A percentile compares a stretch with the other conserved stretches of the same genome.
Evolutionary conservation across 2,113 vertebrate species (phyloP).

Genomic region (Butorides virescens): DNA sequence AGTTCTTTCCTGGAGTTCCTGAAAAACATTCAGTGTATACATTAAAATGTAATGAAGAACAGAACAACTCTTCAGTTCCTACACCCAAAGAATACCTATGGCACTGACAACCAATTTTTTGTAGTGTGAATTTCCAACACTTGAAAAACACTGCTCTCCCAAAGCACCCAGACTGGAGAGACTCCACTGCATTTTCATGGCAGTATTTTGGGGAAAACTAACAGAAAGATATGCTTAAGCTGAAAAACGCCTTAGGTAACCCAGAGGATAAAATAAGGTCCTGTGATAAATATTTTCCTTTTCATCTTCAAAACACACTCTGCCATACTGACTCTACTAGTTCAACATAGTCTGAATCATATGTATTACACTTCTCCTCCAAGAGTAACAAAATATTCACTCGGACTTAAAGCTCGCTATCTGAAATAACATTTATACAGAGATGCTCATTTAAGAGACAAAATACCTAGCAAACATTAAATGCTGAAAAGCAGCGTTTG

Average conservation of each 20-base stretch:
- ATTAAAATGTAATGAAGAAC: constrained; percentile 61
- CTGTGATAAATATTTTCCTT: background rate
- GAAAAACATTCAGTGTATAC: constrained; percentile 63
- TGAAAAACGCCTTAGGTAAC: background rate
- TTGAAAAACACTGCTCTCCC: background rate
- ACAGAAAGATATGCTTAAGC: background rate
- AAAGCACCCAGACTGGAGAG: background rate
- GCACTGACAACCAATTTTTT: background rate
- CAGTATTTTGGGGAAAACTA: background rate
- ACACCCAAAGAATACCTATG: background rate
- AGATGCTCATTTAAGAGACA: background rate
- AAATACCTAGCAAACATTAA: background rate
- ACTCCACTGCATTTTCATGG: background rate
- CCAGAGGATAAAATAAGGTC: background rate
- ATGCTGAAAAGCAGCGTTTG: background rate
- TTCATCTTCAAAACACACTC: background rate
- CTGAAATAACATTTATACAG: background rate
- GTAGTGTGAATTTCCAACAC: background rate
- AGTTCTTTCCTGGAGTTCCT: constrained; percentile 97
- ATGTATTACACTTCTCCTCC: background rate
- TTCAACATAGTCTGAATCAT: accelerated
- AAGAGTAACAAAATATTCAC: background rate
- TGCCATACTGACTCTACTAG: background rate
- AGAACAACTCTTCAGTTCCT: background rate
- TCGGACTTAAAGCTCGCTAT: background rate